Evolutionary conservation across 2,888 invertebrate genomes (phyloP).

Genomic region (Caenorhabditis sulstoni): DNA sequence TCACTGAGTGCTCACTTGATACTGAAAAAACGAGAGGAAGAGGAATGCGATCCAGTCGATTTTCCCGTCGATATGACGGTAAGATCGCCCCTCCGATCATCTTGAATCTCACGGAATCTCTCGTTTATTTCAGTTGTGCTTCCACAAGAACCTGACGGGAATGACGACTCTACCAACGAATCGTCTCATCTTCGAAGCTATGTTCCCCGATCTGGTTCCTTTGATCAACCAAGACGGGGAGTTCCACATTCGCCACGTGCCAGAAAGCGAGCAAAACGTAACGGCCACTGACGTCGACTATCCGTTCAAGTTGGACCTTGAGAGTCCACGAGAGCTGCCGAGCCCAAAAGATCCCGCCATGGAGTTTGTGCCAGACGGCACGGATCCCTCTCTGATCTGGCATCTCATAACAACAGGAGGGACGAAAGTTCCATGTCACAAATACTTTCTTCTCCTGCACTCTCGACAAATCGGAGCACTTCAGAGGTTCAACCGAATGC

Average conservation of each 20-base stretch:
- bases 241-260: not conserved
- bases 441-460: conserved; percentile 32
- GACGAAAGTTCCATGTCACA: conserved; percentile 24
- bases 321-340: not conserved
- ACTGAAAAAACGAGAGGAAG: conserved; percentile 4
- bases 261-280: too few relatives aligned
- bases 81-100: too few relatives aligned
- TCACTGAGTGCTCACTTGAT: conserved; percentile 16
- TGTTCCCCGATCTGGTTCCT: conserved; percentile 2
- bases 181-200: conserved; percentile 13
- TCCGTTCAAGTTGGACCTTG: not conserved
- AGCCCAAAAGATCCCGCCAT: not conserved
- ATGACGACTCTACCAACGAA: not conserved
- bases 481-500: conserved; percentile 24
- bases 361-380: conserved; percentile 27
- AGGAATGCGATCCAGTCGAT: conserved; percentile 25
- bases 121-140: not conserved
- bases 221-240: not conserved
- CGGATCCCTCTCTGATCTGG: conserved; percentile 6
- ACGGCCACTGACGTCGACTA: not conserved
- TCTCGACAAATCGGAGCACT: conserved; percentile 32
- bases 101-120: too few relatives aligned
- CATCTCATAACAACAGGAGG: conserved; percentile 7
- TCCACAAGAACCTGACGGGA: not conserved
- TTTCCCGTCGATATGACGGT: conserved; percentile 30